A percentile compares a stretch with the other conserved stretches of the same genome.
These are phyloP conservation scores for Drymodes brunneopygia DNA, from an alignment of 2,113 vertebrate species.

Conservation along the genomic window DNA sequence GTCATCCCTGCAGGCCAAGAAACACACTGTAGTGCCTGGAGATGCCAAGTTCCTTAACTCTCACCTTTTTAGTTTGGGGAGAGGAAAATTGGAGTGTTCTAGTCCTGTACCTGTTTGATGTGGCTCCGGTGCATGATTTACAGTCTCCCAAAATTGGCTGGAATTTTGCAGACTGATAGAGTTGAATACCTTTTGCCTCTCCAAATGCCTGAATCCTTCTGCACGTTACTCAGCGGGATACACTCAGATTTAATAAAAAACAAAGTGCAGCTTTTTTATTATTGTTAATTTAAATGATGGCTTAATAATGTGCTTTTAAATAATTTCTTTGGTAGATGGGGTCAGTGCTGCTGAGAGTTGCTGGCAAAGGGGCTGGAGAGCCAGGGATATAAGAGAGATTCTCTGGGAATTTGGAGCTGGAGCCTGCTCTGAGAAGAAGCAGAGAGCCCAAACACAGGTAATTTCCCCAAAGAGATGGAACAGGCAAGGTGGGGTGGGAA, in stretches of 20 bases:
- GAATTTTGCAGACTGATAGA: neutral
- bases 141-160: neutral
- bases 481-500: neutral
- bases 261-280: neutral
- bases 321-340: neutral
- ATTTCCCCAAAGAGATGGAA: neutral
- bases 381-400: neutral
- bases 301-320: neutral
- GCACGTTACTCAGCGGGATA: fast-evolving
- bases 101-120: neutral
- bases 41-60: neutral
- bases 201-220: neutral
- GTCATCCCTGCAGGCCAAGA: neutral
- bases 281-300: neutral
- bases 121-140: neutral
- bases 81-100: neutral
- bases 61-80: neutral
- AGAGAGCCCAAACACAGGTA: neutral
- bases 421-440: neutral
- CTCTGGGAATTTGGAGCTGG: neutral
- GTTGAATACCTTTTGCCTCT: neutral
- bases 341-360: neutral
- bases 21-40: neutral
- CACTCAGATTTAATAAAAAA: neutral
- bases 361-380: neutral